phyloP scores from a whole-genome alignment of 2,797 vertebrate genomes.

The Hapalemur alaotrensis region DNA sequence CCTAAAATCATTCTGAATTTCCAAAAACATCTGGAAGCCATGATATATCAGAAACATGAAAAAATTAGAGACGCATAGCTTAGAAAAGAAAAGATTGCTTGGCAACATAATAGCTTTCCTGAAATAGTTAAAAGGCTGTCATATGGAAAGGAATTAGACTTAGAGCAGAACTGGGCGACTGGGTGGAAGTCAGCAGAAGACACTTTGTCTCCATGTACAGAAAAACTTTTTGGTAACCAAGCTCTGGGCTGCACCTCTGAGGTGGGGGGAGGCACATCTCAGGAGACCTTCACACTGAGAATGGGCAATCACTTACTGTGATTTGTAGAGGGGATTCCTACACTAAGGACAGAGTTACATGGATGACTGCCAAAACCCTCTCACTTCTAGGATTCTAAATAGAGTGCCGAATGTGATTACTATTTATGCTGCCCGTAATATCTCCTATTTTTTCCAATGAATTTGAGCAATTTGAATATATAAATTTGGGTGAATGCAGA shows the following conservation, averaged over 20 bases:
- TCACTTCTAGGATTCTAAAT: neutral
- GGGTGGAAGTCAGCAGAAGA: neutral
- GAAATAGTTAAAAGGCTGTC: neutral
- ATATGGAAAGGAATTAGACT: neutral
- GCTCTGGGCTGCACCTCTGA: neutral
- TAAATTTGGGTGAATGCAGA: neutral
- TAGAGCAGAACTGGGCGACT: neutral
- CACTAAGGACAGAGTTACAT: neutral
- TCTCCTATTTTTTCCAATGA: neutral
- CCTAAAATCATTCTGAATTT: neutral
- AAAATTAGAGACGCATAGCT: neutral
- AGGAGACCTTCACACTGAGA: neutral
- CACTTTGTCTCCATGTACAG: neutral
- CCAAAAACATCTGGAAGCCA: neutral
- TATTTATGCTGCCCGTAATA: neutral
- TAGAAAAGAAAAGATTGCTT: neutral
- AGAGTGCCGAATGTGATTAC: neutral
- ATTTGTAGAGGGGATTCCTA: neutral
- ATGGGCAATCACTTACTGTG: neutral
- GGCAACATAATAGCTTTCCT: neutral
- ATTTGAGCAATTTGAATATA: neutral
- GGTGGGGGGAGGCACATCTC: fast-evolving
- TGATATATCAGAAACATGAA: neutral
- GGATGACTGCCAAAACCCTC: neutral
- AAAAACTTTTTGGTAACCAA: neutral